These are phyloP conservation scores for Piliocolobus tephrosceles DNA, from an alignment of 2,113 vertebrate species.

Conservation along the genomic window DNA sequence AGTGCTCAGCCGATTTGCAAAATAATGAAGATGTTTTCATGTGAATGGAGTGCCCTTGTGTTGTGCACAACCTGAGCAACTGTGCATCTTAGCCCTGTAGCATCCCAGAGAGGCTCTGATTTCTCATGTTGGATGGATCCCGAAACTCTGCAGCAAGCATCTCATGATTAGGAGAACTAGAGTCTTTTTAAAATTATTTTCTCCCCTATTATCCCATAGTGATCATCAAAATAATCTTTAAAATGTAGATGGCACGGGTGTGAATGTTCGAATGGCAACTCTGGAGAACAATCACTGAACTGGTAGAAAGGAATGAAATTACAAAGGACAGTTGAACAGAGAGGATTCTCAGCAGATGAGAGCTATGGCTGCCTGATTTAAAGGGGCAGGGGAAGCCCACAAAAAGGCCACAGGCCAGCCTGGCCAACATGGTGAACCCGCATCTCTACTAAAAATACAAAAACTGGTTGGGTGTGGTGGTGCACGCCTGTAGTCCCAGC, in stretches of 20 bases:
- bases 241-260: not conserved
- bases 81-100: not conserved
- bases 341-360: not conserved
- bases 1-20: not conserved
- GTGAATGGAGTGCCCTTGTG: not conserved
- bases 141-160: not conserved
- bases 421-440: no score
- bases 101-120: not conserved
- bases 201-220: not conserved
- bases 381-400: not conserved
- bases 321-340: not conserved
- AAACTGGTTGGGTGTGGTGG: no score
- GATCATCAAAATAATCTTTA: not conserved
- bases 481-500: no score
- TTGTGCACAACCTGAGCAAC: not conserved
- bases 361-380: not conserved
- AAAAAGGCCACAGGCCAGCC: not conserved
- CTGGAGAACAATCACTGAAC: not conserved
- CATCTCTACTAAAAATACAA: no score
- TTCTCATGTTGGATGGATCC: not conserved
- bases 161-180: not conserved
- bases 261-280: not conserved
- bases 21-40: not conserved
- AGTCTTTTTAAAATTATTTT: not conserved
- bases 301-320: not conserved